A percentile compares a stretch with the other conserved stretches of the same genome.
phyloP scores from a whole-genome alignment of 92 coral and sea anemone genomes.

The Epizoanthus ramosus region DNA sequence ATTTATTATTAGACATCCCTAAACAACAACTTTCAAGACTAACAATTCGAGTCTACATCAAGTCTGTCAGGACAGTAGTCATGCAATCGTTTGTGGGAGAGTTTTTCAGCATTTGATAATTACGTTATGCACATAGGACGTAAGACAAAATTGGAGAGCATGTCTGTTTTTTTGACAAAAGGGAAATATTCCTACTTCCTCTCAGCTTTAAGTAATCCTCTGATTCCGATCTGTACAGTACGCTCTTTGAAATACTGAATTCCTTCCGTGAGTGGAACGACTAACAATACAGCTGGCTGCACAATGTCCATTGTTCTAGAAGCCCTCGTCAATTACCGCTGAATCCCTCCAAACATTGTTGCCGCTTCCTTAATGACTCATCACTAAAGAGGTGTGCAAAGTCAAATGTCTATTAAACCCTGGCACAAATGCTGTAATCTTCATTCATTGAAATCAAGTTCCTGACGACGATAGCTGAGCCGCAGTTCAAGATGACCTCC shows the following conservation, averaged over 20 bases:
- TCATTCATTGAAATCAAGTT: not conserved
- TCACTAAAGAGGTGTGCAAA: too few relatives aligned
- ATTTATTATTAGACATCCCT: not conserved
- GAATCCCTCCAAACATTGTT: slow-evolving; percentile 9
- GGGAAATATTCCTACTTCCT: not conserved
- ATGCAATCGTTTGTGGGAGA: not conserved
- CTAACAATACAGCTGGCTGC: not conserved
- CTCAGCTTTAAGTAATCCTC: not conserved
- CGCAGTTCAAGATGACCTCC: not conserved
- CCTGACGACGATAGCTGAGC: not conserved
- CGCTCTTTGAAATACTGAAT: not conserved
- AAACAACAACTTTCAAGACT: not conserved
- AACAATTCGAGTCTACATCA: not conserved
- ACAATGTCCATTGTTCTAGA: slow-evolving; percentile 32
- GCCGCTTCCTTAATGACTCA: not conserved
- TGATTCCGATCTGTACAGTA: not conserved
- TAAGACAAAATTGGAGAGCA: not conserved
- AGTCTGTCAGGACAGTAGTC: not conserved
- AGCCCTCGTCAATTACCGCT: slow-evolving; percentile 15
- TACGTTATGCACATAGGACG: not conserved
- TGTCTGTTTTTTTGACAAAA: not conserved
- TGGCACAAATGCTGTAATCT: not conserved
- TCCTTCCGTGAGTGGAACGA: slow-evolving; percentile 32
- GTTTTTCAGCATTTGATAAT: not conserved
- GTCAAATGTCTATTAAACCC: slow-evolving; percentile 2